phyloP scores from a whole-genome alignment of 2,888 invertebrate genomes.

The Erebia ligea region DNA sequence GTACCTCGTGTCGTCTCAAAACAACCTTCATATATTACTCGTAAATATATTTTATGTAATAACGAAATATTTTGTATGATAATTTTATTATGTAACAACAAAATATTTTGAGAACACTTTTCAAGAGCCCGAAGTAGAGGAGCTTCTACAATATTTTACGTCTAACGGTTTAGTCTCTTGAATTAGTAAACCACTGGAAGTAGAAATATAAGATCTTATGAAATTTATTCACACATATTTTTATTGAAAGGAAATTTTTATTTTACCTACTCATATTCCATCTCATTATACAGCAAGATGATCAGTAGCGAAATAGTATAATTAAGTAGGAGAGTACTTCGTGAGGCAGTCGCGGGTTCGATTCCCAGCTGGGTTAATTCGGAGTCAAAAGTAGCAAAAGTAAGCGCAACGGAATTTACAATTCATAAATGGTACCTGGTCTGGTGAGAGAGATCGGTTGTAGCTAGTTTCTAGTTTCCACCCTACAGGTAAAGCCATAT shows the following conservation, averaged over 20 bases:
- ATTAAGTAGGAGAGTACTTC: too few relatives aligned
- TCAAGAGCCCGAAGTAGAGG: slow-evolving; percentile 5
- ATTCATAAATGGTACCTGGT: too few relatives aligned
- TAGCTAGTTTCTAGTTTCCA: too few relatives aligned
- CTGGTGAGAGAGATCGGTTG: too few relatives aligned
- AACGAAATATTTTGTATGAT: background rate
- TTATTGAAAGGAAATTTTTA: slow-evolving; percentile 16
- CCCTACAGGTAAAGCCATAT: too few relatives aligned
- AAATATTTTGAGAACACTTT: slow-evolving; percentile 9
- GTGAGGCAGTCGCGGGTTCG: too few relatives aligned
- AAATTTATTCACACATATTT: slow-evolving; percentile 13
- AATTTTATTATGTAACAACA: background rate
- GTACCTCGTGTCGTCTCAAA: background rate
- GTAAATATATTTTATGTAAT: background rate
- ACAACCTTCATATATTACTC: background rate
- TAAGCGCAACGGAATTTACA: too few relatives aligned
- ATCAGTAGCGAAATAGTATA: too few relatives aligned
- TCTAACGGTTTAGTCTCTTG: slow-evolving; percentile 15
- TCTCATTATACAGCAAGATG: too few relatives aligned
- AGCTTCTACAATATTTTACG: slow-evolving; percentile 11
- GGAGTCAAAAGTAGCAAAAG: too few relatives aligned
- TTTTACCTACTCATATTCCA: too few relatives aligned
- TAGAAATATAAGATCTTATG: slow-evolving; percentile 20
- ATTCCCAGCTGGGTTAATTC: too few relatives aligned
- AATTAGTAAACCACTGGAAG: slow-evolving; percentile 28